Conservation (phyloP, 2,797 vertebrate genomes). For the Carduelis carduelis region DNA sequence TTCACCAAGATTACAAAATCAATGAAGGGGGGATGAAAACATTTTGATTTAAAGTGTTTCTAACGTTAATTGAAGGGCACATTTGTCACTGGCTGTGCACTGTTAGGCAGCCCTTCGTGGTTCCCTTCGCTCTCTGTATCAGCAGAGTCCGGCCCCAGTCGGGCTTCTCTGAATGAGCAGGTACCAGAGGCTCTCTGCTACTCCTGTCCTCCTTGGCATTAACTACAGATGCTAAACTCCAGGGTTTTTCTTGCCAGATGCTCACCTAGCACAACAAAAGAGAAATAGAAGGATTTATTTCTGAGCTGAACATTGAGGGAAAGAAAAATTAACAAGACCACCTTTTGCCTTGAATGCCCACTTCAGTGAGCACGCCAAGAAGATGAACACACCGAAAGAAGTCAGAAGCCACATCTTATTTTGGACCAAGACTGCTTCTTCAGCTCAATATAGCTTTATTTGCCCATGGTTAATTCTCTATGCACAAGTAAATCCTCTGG, state of each 20-base stretch:
- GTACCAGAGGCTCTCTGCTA: not conserved
- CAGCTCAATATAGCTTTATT: not conserved
- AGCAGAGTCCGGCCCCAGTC: rapidly evolving
- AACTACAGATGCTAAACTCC: not conserved
- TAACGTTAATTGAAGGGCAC: conserved; percentile 17
- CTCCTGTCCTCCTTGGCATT: not conserved
- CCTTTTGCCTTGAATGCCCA: not conserved
- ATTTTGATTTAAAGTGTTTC: conserved; percentile 33
- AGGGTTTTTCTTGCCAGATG: not conserved
- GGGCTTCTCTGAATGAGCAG: not conserved
- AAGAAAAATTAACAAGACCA: not conserved
- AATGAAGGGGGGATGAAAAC: not conserved
- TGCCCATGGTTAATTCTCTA: not conserved
- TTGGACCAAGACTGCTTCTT: not conserved
- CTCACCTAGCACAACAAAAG: not conserved
- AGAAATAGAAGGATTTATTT: not conserved
- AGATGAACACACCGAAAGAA: not conserved
- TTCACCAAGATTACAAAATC: conserved; percentile 44
- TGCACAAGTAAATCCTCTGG: not conserved
- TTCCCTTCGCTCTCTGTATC: not conserved
- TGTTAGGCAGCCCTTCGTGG: not conserved
- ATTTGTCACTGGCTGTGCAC: not conserved
- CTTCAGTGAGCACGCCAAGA: not conserved
- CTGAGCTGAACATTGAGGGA: not conserved
- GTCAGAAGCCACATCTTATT: not conserved